These are phyloP conservation scores for Hirudinaria manillensis DNA, from an alignment of 2,888 invertebrate species.

Conservation along the genomic window DNA sequence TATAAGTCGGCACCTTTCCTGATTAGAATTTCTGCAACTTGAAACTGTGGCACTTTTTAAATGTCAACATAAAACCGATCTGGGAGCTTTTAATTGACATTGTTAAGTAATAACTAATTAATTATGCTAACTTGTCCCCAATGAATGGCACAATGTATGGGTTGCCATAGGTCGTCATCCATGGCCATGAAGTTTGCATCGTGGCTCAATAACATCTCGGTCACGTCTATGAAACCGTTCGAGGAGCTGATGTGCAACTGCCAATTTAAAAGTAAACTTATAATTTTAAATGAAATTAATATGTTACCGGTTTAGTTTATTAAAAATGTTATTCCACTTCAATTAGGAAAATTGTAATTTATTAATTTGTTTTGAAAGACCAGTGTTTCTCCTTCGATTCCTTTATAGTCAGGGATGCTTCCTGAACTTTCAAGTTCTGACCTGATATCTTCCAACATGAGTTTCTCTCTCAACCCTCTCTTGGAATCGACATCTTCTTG, in stretches of 20 bases:
- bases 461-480: too few relatives aligned
- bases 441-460: too few relatives aligned
- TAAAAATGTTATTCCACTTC: neutral
- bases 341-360: neutral
- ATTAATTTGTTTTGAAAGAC: too few relatives aligned
- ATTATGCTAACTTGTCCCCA: constrained; percentile 79
- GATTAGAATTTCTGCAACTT: constrained; percentile 86
- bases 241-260: constrained; percentile 93
- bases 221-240: constrained; percentile 88
- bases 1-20: constrained; percentile 94
- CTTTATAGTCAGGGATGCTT: too few relatives aligned
- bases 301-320: neutral
- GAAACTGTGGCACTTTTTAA: constrained; percentile 63
- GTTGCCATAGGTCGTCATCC: constrained; percentile 94
- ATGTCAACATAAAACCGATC: too few relatives aligned
- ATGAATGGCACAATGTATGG: constrained; percentile 95
- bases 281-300: neutral
- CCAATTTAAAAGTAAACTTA: neutral
- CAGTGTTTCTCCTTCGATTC: too few relatives aligned
- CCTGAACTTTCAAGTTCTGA: too few relatives aligned
- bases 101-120: too few relatives aligned
- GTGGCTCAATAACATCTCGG: constrained; percentile 85
- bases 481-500: too few relatives aligned
- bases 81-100: too few relatives aligned
- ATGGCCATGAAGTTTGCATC: constrained; percentile 76